Conservation (phyloP, 2,797 vertebrate species). For the Clarias pachynema region DNA sequence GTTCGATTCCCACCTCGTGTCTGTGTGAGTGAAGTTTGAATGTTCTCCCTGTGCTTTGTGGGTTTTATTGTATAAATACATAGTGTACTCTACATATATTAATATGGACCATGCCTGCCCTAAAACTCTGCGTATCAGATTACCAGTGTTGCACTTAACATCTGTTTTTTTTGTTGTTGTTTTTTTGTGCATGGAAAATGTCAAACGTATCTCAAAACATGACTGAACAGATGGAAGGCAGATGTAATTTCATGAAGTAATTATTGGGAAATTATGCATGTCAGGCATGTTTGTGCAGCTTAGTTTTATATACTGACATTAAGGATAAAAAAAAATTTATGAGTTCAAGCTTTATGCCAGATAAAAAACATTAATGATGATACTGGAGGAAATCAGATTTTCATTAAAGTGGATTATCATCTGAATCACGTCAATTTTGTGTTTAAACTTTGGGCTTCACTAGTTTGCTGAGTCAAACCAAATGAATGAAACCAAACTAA, state of each 20-base stretch:
- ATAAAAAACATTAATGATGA: neutral
- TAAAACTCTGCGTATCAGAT: neutral
- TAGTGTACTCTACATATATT: neutral
- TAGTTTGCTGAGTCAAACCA: neutral
- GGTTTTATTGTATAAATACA: neutral
- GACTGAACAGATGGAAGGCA: constrained; percentile 65
- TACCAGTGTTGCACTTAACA: neutral
- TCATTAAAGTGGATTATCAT: neutral
- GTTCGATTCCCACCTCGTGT: no score
- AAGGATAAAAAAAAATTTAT: constrained; percentile 42
- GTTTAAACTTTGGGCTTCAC: neutral
- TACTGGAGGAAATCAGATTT: neutral
- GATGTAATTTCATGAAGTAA: constrained; percentile 63
- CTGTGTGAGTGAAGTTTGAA: no score
- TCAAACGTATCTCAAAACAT: constrained; percentile 60
- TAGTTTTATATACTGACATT: constrained; percentile 61
- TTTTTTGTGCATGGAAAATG: constrained; percentile 31
- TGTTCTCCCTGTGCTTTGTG: no score
- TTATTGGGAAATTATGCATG: constrained; percentile 60
- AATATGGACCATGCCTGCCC: no score
- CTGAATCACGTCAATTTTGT: neutral
- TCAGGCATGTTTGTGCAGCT: constrained; percentile 57
- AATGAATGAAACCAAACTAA: neutral
- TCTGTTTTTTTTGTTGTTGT: constrained; percentile 23
- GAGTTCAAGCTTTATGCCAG: neutral